Percentiles rank a stretch among this genome's conserved stretches.
Conservation (phyloP, 2,797 vertebrate genomes). For the Neomorphus geoffroyi region DNA sequence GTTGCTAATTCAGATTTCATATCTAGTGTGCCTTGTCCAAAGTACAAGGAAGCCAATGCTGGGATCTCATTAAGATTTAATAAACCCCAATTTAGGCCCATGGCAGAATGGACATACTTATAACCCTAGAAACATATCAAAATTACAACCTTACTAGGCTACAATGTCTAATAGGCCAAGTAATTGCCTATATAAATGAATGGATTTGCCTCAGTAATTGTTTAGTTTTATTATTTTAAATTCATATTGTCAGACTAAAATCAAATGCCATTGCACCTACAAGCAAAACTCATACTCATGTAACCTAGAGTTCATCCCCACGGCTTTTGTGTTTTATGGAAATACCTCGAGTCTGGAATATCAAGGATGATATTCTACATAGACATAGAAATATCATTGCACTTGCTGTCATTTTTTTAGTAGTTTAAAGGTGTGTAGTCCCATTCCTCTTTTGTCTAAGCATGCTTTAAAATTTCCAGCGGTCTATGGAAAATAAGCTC, state of each 20-base stretch:
- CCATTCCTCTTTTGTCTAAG: not conserved
- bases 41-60: not conserved
- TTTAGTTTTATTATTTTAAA: not conserved
- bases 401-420: conserved; percentile 16
- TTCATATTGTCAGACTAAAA: not conserved
- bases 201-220: not conserved
- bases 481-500: not conserved
- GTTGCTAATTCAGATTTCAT: not conserved
- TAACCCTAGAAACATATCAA: not conserved
- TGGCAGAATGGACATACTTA: not conserved
- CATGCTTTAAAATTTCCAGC: not conserved
- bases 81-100: not conserved
- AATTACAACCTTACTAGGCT: not conserved
- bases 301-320: not conserved
- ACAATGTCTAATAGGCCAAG: not conserved
- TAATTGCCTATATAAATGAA: not conserved
- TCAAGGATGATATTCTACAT: not conserved
- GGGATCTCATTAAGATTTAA: not conserved
- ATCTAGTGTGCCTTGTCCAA: not conserved
- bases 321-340: not conserved
- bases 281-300: not conserved
- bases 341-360: not conserved
- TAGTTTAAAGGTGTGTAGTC: not conserved
- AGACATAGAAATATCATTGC: conserved; percentile 4
- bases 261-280: not conserved